Percentiles rank a stretch among this genome's conserved stretches.
Conservation (phyloP, 2,797 vertebrate species). For the Botia kubotai region DNA sequence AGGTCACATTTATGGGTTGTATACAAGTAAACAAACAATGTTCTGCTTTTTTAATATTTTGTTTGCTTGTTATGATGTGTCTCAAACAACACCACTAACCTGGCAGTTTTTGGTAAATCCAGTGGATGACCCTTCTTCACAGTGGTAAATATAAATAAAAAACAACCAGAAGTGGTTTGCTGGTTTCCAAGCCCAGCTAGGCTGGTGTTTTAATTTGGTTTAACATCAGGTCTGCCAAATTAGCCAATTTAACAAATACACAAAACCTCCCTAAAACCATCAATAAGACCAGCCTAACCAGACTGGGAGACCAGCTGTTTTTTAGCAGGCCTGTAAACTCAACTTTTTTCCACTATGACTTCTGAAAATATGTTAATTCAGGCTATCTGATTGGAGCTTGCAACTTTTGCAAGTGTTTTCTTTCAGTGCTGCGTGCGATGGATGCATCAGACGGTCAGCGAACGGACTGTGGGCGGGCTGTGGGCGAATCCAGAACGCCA, state of each 20-base stretch:
- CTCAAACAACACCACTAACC: no score
- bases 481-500: slow-evolving; percentile 7
- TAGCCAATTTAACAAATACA: background rate
- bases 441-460: slow-evolving; percentile 3
- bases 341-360: background rate
- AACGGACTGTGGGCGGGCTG: slow-evolving; percentile 21
- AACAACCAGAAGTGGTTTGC: background rate
- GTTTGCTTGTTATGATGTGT: no score
- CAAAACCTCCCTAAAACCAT: background rate
- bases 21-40: no score
- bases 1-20: no score
- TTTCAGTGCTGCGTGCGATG: slow-evolving; percentile 7
- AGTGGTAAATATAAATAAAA: no score
- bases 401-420: background rate
- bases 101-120: no score
- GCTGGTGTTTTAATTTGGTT: background rate
- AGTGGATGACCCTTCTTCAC: no score
- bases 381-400: background rate
- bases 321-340: background rate
- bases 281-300: background rate
- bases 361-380: background rate
- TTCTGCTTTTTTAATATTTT: no score
- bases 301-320: background rate
- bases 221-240: no score
- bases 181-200: no score